Percentiles rank a stretch among this genome's conserved stretches.
phyloP scores from a whole-genome alignment of 2,113 vertebrate genomes.

The Ovibos moschatus region DNA sequence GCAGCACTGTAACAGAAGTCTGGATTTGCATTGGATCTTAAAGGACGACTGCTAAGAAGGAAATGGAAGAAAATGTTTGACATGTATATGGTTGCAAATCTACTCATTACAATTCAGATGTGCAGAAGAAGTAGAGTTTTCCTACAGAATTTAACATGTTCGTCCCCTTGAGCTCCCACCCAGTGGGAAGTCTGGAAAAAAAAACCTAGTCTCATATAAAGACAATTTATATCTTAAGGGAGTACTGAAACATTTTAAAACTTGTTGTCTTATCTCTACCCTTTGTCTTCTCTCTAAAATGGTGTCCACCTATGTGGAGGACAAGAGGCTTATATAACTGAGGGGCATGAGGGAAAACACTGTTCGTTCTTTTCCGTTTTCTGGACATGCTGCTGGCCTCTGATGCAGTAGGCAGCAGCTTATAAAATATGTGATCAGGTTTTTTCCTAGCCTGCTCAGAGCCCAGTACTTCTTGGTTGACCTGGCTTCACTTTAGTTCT shows the following conservation, averaged over 20 bases:
- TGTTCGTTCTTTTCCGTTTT: not conserved
- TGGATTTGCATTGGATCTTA: not conserved
- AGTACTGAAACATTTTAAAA: not conserved
- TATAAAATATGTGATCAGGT: not conserved
- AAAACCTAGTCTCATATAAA: not conserved
- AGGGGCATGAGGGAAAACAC: not conserved
- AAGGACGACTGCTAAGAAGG: not conserved
- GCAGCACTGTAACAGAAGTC: not conserved
- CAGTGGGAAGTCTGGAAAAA: not conserved
- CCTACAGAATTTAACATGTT: not conserved
- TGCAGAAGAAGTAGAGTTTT: not conserved
- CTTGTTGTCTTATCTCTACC: not conserved
- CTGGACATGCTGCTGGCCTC: not conserved
- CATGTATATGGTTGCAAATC: not conserved
- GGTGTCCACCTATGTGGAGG: not conserved
- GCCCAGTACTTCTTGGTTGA: not conserved
- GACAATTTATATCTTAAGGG: not conserved
- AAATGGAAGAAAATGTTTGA: not conserved
- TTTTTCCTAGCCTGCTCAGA: not conserved
- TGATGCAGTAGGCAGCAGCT: not conserved
- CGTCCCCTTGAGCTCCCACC: not conserved
- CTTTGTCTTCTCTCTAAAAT: slow-evolving; percentile 19
- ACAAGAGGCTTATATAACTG: not conserved
- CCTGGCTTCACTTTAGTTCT: not conserved
- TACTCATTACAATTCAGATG: not conserved